phyloP scores from a whole-genome alignment of 2,888 invertebrate genomes.

The Heteromyza rotundicornis region DNA sequence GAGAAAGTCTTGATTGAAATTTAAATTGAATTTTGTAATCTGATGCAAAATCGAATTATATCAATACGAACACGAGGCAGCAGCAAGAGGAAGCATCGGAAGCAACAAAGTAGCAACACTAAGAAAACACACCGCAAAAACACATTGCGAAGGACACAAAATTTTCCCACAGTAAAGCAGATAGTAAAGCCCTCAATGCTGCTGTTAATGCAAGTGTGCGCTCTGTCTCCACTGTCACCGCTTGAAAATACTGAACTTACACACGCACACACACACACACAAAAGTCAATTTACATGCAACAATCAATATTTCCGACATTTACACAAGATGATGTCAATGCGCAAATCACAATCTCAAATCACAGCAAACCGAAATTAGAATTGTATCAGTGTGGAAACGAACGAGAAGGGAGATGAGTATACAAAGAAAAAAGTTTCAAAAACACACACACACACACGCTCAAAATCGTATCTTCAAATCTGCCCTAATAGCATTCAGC shows the following conservation, averaged over 20 bases:
- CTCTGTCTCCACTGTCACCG: neutral
- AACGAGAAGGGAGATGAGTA: neutral
- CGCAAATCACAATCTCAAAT: neutral
- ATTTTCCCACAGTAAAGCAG: neutral
- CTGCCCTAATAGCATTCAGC: neutral
- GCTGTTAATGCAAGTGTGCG: no score
- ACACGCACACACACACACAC: neutral
- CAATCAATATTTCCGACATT: conserved; percentile 39
- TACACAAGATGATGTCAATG: neutral
- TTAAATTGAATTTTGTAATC: conserved; percentile 49
- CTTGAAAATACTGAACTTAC: neutral
- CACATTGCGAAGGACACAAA: neutral
- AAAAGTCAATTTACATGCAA: conserved; percentile 44
- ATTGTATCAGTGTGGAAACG: neutral
- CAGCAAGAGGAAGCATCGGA: neutral
- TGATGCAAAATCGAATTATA: conserved; percentile 49
- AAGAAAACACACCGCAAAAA: neutral
- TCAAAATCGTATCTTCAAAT: neutral
- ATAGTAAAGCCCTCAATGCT: no score
- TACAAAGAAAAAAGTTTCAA: neutral
- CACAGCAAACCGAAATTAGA: neutral
- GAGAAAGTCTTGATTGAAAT: conserved; percentile 44
- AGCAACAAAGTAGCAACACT: neutral
- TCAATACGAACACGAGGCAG: conserved; percentile 28
- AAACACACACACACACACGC: neutral